phyloP scores from a whole-genome alignment of 2,888 invertebrate genomes.

The Nasonovia ribisnigri region DNA sequence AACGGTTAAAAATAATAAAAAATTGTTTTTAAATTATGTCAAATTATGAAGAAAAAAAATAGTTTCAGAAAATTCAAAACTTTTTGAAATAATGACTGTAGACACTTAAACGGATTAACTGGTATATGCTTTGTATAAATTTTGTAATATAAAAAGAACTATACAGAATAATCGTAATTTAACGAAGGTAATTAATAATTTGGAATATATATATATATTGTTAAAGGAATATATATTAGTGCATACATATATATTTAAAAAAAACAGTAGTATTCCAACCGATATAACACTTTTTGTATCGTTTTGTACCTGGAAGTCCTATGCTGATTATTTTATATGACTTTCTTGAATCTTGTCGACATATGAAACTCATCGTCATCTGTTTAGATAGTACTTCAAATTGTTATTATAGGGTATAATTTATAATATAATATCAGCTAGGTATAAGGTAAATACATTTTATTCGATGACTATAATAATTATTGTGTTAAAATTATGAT shows the following conservation, averaged over 20 bases:
- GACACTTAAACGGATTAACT: not conserved
- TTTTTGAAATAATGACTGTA: too few species aligned
- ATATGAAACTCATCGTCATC: too few species aligned
- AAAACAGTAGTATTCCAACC: not conserved
- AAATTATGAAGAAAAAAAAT: too few species aligned
- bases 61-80: too few species aligned
- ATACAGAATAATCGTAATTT: not conserved
- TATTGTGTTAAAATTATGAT: not conserved
- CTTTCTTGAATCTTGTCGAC: not conserved
- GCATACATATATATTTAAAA: not conserved
- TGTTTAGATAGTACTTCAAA: not conserved
- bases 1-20: too few species aligned
- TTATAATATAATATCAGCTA: not conserved
- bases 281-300: not conserved
- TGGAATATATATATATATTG: not conserved
- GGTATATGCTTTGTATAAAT: not conserved
- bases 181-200: not conserved
- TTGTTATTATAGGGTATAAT: not conserved
- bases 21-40: too few species aligned
- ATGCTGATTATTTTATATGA: not conserved
- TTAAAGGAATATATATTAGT: too few species aligned
- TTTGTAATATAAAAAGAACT: not conserved
- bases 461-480: not conserved
- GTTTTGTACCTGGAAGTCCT: not conserved
- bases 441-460: not conserved